Evolutionary conservation across 2,797 vertebrate species (phyloP).

Genomic region (Serranus cabrilla): DNA sequence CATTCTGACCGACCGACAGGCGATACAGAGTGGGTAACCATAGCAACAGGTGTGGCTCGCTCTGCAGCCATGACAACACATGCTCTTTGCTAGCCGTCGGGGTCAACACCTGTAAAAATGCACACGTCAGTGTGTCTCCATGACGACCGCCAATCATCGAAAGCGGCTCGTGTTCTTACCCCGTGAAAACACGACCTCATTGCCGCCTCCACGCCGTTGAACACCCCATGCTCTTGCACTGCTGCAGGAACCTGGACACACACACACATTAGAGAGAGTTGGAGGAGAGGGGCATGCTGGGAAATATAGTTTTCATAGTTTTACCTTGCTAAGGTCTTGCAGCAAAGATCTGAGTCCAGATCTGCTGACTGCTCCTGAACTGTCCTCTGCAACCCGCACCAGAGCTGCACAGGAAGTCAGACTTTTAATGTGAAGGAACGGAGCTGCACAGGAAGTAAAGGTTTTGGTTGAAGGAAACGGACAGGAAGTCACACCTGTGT

Average conservation of each 20-base stretch:
- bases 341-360: conserved; percentile 85
- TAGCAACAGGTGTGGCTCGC: conserved; percentile 86
- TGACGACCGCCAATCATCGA: background rate
- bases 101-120: conserved; percentile 78
- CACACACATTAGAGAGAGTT: background rate
- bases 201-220: conserved; percentile 83
- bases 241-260: conserved; percentile 84
- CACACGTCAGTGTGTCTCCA: background rate
- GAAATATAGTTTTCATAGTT: conserved; percentile 1
- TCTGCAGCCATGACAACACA: conserved; percentile 88
- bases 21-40: conserved; percentile 89
- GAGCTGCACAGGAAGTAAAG: background rate
- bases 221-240: conserved; percentile 85
- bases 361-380: conserved; percentile 75
- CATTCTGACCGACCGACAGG: conserved; percentile 80
- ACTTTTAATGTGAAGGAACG: conserved; percentile 15
- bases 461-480: background rate
- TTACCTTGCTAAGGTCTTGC: conserved; percentile 89
- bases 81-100: conserved; percentile 79
- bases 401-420: conserved; percentile 79
- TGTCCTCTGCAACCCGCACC: conserved; percentile 79
- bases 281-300: conserved; percentile 26
- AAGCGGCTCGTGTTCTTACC: conserved; percentile 54
- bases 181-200: conserved; percentile 81
- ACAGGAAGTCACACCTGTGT: conserved; percentile 79